These are phyloP conservation scores for Trachelipus rathkii DNA, from an alignment of 1,140 invertebrate genomes.

Conservation along the genomic window DNA sequence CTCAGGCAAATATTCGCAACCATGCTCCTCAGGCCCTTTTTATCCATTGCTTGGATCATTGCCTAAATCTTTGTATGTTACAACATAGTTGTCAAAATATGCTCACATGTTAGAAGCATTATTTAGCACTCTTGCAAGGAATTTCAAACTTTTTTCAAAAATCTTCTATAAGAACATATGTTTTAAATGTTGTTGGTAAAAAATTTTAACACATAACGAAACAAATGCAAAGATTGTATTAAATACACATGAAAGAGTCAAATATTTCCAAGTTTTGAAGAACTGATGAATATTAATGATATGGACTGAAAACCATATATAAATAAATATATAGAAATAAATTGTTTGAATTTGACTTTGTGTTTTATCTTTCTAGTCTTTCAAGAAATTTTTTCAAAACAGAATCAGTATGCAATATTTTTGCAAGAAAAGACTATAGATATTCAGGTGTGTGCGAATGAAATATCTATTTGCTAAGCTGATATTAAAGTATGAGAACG, in stretches of 20 bases:
- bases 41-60: background rate
- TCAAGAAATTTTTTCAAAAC: slow-evolving; percentile 26
- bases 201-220: slow-evolving; percentile 3
- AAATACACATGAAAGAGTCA: background rate
- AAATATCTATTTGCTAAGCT: background rate
- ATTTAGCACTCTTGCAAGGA: slow-evolving; percentile 29
- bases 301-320: background rate
- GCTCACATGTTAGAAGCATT: slow-evolving; percentile 19
- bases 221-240: background rate
- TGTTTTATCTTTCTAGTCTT: slow-evolving; percentile 25
- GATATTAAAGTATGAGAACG: background rate
- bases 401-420: slow-evolving; percentile 29
- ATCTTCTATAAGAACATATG: slow-evolving; percentile 24
- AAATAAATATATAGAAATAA: background rate
- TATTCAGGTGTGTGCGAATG: background rate
- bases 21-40: background rate
- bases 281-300: background rate
- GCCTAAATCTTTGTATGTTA: slow-evolving; percentile 1
- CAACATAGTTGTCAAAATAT: slow-evolving; percentile 18
- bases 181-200: slow-evolving; percentile 20
- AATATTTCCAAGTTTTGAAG: background rate
- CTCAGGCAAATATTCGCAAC: slow-evolving; percentile 17
- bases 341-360: slow-evolving; percentile 14
- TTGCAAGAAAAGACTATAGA: slow-evolving; percentile 21
- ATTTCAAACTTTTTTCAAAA: slow-evolving; percentile 31